Evolutionary conservation across 2,113 vertebrate species (phyloP).

Genomic region (Aptenodytes patagonicus): DNA sequence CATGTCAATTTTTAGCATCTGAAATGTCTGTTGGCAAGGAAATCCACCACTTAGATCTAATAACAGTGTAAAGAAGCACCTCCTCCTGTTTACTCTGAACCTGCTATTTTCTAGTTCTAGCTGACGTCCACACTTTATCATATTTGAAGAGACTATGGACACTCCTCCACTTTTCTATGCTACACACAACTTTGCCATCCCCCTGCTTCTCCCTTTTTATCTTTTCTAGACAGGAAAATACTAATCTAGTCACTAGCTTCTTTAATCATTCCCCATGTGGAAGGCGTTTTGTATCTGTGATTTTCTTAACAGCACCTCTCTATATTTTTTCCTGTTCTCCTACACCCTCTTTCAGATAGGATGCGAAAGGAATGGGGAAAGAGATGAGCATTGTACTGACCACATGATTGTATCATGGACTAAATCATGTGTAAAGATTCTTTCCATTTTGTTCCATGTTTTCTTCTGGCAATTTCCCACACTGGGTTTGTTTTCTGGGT

Average conservation of each 20-base stretch:
- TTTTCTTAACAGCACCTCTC: background rate
- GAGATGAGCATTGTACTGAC: background rate
- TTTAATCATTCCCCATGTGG: background rate
- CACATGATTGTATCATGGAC: background rate
- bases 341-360: background rate
- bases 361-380: background rate
- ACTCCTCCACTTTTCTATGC: background rate
- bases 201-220: background rate
- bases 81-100: background rate
- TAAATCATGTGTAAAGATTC: background rate
- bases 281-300: background rate
- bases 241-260: background rate
- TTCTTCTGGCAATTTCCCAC: background rate
- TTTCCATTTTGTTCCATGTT: background rate
- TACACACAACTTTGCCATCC: background rate
- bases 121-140: background rate
- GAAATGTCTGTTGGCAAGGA: background rate
- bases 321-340: background rate
- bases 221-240: background rate
- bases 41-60: background rate
- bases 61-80: background rate
- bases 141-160: background rate
- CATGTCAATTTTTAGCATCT: background rate
- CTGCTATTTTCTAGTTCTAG: background rate
- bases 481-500: background rate